A percentile compares a stretch with the other conserved stretches of the same genome.
Evolutionary conservation across 1,140 invertebrate genomes (phyloP).

Genomic region (Ladona fulva): DNA sequence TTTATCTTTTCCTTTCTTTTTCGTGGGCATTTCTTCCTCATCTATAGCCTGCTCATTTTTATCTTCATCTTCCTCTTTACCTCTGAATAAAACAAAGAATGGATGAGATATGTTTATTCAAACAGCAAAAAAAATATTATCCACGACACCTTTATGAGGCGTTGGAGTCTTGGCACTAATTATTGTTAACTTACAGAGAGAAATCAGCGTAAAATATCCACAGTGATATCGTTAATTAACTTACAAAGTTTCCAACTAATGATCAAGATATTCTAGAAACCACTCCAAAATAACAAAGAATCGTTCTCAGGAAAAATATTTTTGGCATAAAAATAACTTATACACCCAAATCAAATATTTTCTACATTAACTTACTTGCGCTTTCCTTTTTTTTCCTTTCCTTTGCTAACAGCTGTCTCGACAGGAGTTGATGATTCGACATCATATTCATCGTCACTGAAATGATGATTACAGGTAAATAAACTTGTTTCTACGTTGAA

Average conservation of each 20-base stretch:
- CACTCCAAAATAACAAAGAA: neutral
- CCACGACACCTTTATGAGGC: too few relatives aligned
- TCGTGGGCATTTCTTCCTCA: slow-evolving; percentile 37
- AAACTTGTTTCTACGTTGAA: neutral
- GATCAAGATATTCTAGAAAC: neutral
- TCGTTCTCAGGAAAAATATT: too few relatives aligned
- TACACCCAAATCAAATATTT: neutral
- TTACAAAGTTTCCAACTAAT: neutral
- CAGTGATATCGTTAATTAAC: neutral
- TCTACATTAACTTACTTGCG: slow-evolving; percentile 12
- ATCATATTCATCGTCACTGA: slow-evolving; percentile 35
- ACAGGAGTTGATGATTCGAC: slow-evolving; percentile 15
- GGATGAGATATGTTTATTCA: neutral
- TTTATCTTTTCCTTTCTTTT: slow-evolving; percentile 36
- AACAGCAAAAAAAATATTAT: too few relatives aligned
- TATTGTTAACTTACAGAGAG: too few relatives aligned
- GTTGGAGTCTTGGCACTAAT: too few relatives aligned
- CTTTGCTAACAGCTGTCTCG: slow-evolving; percentile 17
- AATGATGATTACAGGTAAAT: slow-evolving; percentile 25
- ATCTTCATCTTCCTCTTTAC: slow-evolving; percentile 22
- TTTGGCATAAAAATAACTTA: neutral
- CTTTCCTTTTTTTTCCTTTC: slow-evolving; percentile 21
- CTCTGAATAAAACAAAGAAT: slow-evolving; percentile 18
- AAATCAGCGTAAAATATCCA: too few relatives aligned
- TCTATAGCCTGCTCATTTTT: slow-evolving; percentile 38